A percentile compares a stretch with the other conserved stretches of the same genome.
Conservation (phyloP, 1,140 invertebrate genomes). For the Cryptotermes secundus region DNA sequence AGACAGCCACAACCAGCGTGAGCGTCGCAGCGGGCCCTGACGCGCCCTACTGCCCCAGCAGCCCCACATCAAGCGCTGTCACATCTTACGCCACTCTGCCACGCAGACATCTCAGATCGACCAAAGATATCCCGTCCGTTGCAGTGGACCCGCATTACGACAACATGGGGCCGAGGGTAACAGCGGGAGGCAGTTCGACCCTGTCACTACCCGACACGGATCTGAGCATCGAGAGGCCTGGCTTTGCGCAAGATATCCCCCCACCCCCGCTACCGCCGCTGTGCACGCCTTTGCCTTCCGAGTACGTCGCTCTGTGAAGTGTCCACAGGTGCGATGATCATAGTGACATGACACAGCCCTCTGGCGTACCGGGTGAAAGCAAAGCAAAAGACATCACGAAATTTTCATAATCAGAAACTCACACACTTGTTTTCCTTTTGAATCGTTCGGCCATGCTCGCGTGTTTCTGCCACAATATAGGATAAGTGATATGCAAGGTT, state of each 20-base stretch:
- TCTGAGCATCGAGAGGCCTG: conserved; percentile 25
- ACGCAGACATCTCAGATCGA: conserved; percentile 44
- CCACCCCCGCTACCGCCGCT: conserved; percentile 55
- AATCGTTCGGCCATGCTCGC: no score
- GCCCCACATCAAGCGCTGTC: conserved; percentile 38
- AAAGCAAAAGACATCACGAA: no score
- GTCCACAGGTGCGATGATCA: not conserved
- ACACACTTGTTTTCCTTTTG: no score
- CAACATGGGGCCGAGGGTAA: conserved; percentile 85
- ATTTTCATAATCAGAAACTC: no score
- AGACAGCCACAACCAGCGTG: conserved; percentile 48
- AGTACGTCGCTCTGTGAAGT: conserved; percentile 43
- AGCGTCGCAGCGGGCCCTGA: conserved; percentile 42
- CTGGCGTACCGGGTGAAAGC: no score
- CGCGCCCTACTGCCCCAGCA: conserved; percentile 35
- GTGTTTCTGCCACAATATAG: no score
- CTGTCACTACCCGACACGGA: conserved; percentile 71
- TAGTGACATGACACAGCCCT: not conserved
- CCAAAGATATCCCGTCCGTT: conserved; percentile 38
- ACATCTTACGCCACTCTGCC: conserved; percentile 64
- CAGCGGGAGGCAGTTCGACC: conserved; percentile 79
- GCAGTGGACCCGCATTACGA: conserved; percentile 65
- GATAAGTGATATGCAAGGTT: no score
- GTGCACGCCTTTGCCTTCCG: conserved; percentile 47
- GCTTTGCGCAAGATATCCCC: conserved; percentile 48